Evolutionary conservation across 2,888 invertebrate genomes (phyloP), one percentile per base, ranked within the genome.

Genomic region (Serrognathus titanus): DNA sequence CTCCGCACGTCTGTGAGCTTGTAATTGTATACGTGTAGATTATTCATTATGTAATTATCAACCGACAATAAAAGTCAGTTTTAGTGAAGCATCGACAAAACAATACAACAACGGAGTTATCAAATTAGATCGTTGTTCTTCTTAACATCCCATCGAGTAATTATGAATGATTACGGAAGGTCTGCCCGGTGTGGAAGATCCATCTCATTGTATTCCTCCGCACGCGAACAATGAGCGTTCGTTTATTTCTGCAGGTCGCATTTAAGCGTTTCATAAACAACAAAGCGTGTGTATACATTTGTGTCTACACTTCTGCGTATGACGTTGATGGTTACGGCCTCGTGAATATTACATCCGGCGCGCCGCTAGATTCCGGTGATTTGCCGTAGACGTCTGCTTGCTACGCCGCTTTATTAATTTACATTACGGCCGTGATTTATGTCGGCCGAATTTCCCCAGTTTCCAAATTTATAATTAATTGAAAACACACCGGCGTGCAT

Each of bases 321-420:
- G 60, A 60, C 58, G 60, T 60, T 58, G 60, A 60, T 60, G 55
- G 55, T 55, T 55, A 20, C 47, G 53, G 53, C 49, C 51, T 59
- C 53, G 37, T 61, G 55, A 61, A 61, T 59, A 57, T 57, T 59
- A 57, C 61, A 61, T 60, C 46, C 50, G 58, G 40, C 51, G 31
- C 48, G 51, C 58, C 55, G 48, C 56, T 37, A 40, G 43, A 31
- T 16, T 41, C 39, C 20, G 31, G 54, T 57, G 51, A 51, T 58
- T 53, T 54, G 60, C 55, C 20, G 41, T 50, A 9, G 12, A 43
- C 43, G 20, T 43, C 47, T 41, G 43, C 36, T 51, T 41, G 43
- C 36, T 40, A n/a, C 20, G 51, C 51, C 41, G 57, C 57, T 53
- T 53, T 53, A 58, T 58, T 58, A 54, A 58, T 58, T 54, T 58